Conservation (phyloP, 2,888 invertebrate species). For the Limnephilus auricula region DNA sequence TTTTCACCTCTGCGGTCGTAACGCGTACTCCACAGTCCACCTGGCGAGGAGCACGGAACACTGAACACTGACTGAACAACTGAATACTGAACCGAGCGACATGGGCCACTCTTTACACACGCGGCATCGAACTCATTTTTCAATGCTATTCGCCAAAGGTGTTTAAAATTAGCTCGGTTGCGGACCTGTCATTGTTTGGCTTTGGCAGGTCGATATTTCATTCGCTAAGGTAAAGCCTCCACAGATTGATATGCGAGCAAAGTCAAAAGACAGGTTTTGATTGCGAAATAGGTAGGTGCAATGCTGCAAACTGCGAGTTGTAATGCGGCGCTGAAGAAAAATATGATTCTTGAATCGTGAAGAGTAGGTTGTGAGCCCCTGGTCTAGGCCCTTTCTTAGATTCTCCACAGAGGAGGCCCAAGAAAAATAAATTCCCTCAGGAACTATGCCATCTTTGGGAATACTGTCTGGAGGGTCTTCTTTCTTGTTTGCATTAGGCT, state of each 20-base stretch:
- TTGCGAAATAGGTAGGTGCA: background rate
- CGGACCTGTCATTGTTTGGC: conserved; percentile 43
- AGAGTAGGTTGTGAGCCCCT: no score
- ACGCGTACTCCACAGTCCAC: conserved; percentile 56
- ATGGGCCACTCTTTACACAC: conserved; percentile 37
- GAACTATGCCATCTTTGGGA: no score
- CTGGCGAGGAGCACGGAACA: conserved; percentile 56
- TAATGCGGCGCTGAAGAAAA: no score
- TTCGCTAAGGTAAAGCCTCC: background rate
- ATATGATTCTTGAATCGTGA: no score
- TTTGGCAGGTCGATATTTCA: conserved; percentile 27
- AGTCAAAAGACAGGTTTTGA: background rate
- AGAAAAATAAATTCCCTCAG: no score
- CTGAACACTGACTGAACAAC: conserved; percentile 46
- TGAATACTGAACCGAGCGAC: conserved; percentile 25
- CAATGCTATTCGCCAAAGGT: conserved; percentile 46
- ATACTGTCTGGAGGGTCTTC: no score
- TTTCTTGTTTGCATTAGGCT: no score
- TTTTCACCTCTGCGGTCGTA: conserved; percentile 18
- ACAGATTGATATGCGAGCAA: background rate
- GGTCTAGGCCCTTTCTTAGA: no score
- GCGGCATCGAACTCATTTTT: conserved; percentile 51
- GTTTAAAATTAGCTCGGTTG: conserved; percentile 47
- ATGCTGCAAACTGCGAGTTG: background rate
- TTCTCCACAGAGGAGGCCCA: no score